Evolutionary conservation across 2,797 vertebrate species (phyloP).

Genomic region (Columba guinea): DNA sequence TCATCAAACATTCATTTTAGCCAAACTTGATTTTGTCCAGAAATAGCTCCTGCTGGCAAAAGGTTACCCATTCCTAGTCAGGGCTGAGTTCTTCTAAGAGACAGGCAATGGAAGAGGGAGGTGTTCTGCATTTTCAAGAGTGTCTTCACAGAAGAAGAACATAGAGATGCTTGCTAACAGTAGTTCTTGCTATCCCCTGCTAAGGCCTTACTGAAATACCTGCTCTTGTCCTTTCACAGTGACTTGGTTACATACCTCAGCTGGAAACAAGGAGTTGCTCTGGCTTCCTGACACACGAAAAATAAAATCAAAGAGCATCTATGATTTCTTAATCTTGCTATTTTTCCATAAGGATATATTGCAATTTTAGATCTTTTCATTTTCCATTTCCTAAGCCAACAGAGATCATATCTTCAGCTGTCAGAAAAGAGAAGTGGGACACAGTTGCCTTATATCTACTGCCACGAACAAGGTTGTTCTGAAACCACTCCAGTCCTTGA

Average conservation of each 20-base stretch:
- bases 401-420: background rate
- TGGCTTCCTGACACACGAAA: background rate
- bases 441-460: background rate
- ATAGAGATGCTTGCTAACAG: background rate
- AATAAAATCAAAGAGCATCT: slow-evolving; percentile 13
- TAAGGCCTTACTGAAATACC: background rate
- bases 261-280: slow-evolving; percentile 21
- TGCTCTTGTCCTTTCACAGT: background rate
- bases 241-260: background rate
- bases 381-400: slow-evolving; percentile 1
- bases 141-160: background rate
- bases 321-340: background rate
- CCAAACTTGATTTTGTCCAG: background rate
- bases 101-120: background rate
- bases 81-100: background rate
- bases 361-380: background rate
- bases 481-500: background rate
- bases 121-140: background rate
- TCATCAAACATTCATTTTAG: background rate
- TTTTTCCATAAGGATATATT: background rate
- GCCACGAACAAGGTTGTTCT: background rate
- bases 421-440: background rate
- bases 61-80: background rate
- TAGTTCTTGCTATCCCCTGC: background rate
- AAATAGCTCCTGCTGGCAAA: background rate